Conservation (phyloP, 2,113 vertebrate species). For the Ellobius talpinus region DNA sequence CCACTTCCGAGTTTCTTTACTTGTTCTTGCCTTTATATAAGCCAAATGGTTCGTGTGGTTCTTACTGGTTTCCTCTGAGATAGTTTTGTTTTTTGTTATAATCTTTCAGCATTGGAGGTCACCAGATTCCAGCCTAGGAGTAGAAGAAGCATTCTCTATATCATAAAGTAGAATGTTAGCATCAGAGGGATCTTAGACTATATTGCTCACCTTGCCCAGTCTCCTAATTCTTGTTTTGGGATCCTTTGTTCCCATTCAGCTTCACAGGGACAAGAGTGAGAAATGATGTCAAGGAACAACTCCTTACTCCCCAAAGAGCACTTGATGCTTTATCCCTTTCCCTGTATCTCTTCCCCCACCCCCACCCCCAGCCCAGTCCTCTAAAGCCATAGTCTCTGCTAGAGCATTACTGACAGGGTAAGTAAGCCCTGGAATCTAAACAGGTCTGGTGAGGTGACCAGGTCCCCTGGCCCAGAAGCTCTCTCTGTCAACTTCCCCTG, state of each 20-base stretch:
- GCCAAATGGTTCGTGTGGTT: background rate
- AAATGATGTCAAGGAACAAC: background rate
- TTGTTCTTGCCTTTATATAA: slow-evolving; percentile 9
- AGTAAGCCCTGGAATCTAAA: slow-evolving; percentile 60
- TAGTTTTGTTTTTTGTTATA: background rate
- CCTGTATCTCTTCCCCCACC: background rate
- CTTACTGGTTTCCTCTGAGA: background rate
- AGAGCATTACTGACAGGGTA: slow-evolving; percentile 43
- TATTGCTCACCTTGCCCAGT: background rate
- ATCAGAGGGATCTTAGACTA: slow-evolving; percentile 2
- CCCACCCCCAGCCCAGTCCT: background rate
- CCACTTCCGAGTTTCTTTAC: background rate
- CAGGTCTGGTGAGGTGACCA: slow-evolving; percentile 58
- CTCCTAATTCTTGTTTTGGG: slow-evolving; percentile 44
- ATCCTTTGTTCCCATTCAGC: slow-evolving; percentile 23
- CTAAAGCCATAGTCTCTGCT: slow-evolving; percentile 45
- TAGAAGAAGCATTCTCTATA: background rate
- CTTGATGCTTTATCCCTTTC: slow-evolving; percentile 1
- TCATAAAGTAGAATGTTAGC: background rate
- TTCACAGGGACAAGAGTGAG: background rate
- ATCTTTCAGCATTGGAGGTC: background rate
- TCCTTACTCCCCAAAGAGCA: slow-evolving; percentile 23
- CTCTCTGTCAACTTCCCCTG: background rate
- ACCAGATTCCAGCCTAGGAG: background rate
- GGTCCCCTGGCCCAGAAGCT: slow-evolving; percentile 11